Conservation (phyloP, 1,140 invertebrate genomes). For the Zaprionus vittiger region DNA sequence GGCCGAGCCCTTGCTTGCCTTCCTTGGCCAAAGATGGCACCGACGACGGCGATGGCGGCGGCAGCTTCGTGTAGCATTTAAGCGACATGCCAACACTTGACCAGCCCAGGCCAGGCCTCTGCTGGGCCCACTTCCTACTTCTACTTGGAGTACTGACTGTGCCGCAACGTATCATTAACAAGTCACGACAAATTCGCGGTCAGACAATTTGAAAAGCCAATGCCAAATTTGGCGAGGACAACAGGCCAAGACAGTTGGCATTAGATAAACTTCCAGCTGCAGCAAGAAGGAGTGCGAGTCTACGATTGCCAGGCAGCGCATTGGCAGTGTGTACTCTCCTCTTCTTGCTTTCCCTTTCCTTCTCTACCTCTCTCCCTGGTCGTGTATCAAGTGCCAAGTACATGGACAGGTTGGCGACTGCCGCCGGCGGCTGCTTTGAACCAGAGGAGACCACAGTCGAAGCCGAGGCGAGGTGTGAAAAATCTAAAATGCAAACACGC, state of each 20-base stretch:
- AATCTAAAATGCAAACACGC: conserved; percentile 82
- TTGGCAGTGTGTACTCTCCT: not conserved
- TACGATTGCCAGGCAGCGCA: conserved; percentile 13
- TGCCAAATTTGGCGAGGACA: conserved; percentile 75
- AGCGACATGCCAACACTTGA: conserved; percentile 81
- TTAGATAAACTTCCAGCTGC: conserved; percentile 66
- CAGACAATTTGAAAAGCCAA: conserved; percentile 72
- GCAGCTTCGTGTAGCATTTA: conserved; percentile 64
- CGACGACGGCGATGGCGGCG: conserved; percentile 28
- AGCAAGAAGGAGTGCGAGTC: conserved; percentile 1
- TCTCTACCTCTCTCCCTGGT: conserved; percentile 2
- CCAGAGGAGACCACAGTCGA: conserved; percentile 60
- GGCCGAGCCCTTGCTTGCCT: conserved; percentile 32
- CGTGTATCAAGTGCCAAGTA: conserved; percentile 64
- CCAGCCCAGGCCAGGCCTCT: conserved; percentile 35
- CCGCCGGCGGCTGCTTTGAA: conserved; percentile 76
- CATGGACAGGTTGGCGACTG: conserved; percentile 67
- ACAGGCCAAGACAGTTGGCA: conserved; percentile 57
- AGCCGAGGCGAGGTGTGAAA: conserved; percentile 68
- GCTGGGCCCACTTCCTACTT: conserved; percentile 26
- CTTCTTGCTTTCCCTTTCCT: not conserved
- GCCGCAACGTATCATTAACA: conserved; percentile 77
- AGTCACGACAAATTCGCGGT: conserved; percentile 79
- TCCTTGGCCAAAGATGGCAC: conserved; percentile 67
- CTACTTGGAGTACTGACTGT: not conserved